Conservation (phyloP, 2,797 vertebrate genomes). For the Hapalemur alaotrensis region DNA sequence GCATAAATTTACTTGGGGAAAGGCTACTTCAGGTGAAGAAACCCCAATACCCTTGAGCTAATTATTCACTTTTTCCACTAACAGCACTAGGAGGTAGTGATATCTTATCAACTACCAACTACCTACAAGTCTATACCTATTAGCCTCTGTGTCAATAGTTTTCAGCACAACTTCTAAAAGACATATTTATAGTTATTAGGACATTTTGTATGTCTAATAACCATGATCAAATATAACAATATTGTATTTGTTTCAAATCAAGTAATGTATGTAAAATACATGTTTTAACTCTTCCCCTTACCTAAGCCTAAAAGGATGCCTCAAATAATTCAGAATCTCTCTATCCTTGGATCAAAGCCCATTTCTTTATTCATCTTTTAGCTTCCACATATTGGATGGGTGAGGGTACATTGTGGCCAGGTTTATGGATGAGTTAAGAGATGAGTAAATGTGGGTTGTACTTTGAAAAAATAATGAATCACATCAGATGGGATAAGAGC, state of each 20-base stretch:
- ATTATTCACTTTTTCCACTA: neutral
- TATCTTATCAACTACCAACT: neutral
- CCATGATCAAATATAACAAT: neutral
- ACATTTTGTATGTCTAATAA: neutral
- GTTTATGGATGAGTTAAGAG: neutral
- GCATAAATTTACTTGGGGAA: neutral
- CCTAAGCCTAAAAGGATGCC: neutral
- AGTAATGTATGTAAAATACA: neutral
- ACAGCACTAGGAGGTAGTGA: neutral
- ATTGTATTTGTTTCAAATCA: neutral
- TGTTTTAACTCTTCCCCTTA: neutral
- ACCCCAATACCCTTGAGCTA: neutral
- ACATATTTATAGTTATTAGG: neutral
- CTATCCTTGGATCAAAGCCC: neutral
- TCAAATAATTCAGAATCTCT: neutral
- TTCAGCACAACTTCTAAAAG: neutral
- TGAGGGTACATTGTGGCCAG: neutral
- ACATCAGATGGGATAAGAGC: fast-evolving
- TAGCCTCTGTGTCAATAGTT: neutral
- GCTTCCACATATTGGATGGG: neutral
- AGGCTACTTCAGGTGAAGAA: neutral
- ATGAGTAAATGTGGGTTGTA: neutral
- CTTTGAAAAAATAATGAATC: neutral
- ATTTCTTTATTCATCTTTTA: neutral
- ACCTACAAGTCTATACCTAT: neutral